These are phyloP conservation scores for Drosophila pegasa DNA, from an alignment of 2,888 invertebrate species.

Conservation along the genomic window DNA sequence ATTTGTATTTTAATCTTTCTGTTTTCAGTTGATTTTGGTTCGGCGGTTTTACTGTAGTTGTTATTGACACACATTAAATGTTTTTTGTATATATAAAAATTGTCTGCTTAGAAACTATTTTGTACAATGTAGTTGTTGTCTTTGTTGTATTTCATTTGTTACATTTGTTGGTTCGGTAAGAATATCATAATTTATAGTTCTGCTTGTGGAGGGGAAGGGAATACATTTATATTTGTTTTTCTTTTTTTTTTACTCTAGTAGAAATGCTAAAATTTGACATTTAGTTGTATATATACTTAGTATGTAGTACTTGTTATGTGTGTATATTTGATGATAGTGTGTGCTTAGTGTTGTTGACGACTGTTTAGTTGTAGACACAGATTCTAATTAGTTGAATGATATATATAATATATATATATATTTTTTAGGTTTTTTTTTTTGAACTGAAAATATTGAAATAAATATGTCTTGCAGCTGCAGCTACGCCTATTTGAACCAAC, in stretches of 20 bases:
- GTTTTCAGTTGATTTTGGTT: conserved; percentile 37
- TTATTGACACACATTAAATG: conserved; percentile 48
- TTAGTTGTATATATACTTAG: conserved; percentile 44
- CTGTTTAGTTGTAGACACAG: conserved; percentile 65
- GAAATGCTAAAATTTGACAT: conserved; percentile 74
- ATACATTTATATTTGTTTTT: conserved; percentile 48
- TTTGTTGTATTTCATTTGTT: conserved; percentile 67
- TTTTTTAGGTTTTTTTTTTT: neutral
- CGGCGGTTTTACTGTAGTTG: conserved; percentile 53
- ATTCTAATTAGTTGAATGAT: conserved; percentile 53
- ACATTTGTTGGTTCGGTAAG: conserved; percentile 59
- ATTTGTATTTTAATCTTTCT: conserved; percentile 29
- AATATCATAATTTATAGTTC: conserved; percentile 27
- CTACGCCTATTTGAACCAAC: conserved; percentile 56
- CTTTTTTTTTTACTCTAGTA: conserved; percentile 58
- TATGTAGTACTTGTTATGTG: conserved; percentile 42
- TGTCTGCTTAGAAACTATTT: conserved; percentile 74
- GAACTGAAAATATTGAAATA: conserved; percentile 20
- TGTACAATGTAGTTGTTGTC: conserved; percentile 81
- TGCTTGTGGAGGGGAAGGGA: conserved; percentile 7
- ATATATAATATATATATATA: conserved; percentile 19
- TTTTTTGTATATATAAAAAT: conserved; percentile 56
- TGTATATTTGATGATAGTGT: conserved; percentile 61
- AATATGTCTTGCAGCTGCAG: conserved; percentile 34
- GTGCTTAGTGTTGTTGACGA: conserved; percentile 34